These are phyloP conservation scores for Sphaerophoria rueppellii DNA, from an alignment of 2,888 invertebrate genomes.

Conservation along the genomic window DNA sequence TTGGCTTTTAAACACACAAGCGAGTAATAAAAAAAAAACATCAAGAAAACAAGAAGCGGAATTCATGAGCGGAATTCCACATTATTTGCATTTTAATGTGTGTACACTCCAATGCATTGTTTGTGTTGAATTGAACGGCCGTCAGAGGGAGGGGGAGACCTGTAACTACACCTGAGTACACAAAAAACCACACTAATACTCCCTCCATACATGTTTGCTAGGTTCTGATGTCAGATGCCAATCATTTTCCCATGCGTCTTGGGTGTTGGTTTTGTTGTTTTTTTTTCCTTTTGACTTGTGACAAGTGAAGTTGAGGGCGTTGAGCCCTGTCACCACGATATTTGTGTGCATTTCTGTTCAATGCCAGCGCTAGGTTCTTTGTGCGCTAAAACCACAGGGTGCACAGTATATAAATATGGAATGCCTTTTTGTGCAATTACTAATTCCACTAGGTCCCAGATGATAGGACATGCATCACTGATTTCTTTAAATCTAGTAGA, in stretches of 20 bases:
- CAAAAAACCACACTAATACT: slow-evolving; percentile 12
- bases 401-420: slow-evolving; percentile 47
- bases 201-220: background rate
- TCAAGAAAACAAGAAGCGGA: slow-evolving; percentile 26
- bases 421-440: slow-evolving; percentile 34
- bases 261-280: background rate
- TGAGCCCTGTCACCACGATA: slow-evolving; percentile 60
- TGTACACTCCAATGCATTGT: slow-evolving; percentile 26
- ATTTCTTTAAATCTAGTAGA: slow-evolving; percentile 40
- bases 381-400: slow-evolving; percentile 38
- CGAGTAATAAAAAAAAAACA: background rate
- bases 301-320: slow-evolving; percentile 60
- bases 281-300: slow-evolving; percentile 21
- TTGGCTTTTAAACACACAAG: slow-evolving; percentile 5
- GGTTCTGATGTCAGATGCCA: slow-evolving; percentile 67
- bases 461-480: slow-evolving; percentile 64
- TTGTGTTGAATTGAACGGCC: background rate
- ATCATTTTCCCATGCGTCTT: slow-evolving; percentile 62
- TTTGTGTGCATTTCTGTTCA: slow-evolving; percentile 41
- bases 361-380: slow-evolving; percentile 13
- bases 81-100: slow-evolving; percentile 44
- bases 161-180: slow-evolving; percentile 38
- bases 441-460: slow-evolving; percentile 16
- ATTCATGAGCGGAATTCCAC: slow-evolving; percentile 63
- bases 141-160: background rate